These are phyloP conservation scores for Collichthys lucidus DNA, from an alignment of 2,113 vertebrate species.

Conservation along the genomic window DNA sequence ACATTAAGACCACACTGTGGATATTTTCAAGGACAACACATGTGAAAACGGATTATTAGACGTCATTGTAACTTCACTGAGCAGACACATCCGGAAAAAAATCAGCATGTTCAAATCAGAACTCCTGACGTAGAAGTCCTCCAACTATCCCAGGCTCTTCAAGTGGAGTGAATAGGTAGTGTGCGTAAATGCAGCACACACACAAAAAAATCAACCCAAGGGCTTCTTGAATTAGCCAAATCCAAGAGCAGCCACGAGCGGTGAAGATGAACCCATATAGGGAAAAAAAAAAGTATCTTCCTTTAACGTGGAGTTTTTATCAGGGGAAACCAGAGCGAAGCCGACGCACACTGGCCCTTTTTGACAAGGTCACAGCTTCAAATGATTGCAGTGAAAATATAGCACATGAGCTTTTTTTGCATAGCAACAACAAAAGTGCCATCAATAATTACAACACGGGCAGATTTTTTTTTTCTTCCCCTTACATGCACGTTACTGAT, in stretches of 20 bases:
- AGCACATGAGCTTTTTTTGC: constrained; percentile 72
- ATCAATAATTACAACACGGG: constrained; percentile 27
- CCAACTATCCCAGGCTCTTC: constrained; percentile 51
- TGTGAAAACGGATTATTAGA: constrained; percentile 34
- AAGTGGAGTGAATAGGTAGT: constrained; percentile 34
- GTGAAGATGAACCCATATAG: not conserved
- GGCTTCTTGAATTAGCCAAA: constrained; percentile 50
- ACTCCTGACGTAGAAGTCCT: constrained; percentile 45
- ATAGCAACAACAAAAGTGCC: constrained; percentile 77
- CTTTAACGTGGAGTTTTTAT: constrained; percentile 40
- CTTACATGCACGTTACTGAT: not conserved
- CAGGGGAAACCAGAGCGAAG: constrained; percentile 33
- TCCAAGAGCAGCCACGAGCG: constrained; percentile 19
- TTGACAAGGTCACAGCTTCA: constrained; percentile 76
- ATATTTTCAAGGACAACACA: constrained; percentile 59
- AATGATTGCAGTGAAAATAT: constrained; percentile 67
- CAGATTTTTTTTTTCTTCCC: not conserved
- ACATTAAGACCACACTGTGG: constrained; percentile 21
- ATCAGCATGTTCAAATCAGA: constrained; percentile 23
- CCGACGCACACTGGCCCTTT: constrained; percentile 47
- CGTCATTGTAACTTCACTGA: constrained; percentile 30
- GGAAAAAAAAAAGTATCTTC: constrained; percentile 48
- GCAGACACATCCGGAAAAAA: constrained; percentile 13
- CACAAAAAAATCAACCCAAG: constrained; percentile 36
- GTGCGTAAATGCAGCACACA: constrained; percentile 52